Conservation (phyloP, 2,888 invertebrate species). For the Acanthococcus lagerstroemiae region DNA sequence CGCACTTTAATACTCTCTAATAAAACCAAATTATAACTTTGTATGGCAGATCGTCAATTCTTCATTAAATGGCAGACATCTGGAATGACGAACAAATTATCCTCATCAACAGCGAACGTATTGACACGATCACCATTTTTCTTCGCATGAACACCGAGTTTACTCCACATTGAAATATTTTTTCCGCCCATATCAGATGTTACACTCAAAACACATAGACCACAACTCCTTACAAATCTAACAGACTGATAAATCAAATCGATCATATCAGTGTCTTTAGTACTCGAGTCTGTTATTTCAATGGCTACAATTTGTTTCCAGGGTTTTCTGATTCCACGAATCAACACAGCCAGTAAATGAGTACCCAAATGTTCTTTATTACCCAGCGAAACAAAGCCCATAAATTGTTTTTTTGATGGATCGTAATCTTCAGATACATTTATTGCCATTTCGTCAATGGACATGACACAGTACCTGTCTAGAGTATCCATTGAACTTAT, state of each 20-base stretch:
- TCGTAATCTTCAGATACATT: neutral
- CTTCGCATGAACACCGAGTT: neutral
- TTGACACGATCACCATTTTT: neutral
- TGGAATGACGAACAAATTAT: conserved; percentile 7
- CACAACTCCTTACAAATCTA: neutral
- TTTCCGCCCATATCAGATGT: neutral
- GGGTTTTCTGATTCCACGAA: neutral
- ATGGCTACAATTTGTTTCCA: neutral
- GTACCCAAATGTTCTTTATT: neutral
- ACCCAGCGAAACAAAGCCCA: neutral
- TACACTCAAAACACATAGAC: neutral
- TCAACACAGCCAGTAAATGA: neutral
- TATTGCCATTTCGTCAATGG: conserved; percentile 5
- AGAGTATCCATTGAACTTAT: neutral
- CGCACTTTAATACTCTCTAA: neutral
- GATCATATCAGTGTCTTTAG: neutral
- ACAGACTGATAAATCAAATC: neutral
- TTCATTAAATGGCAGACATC: conserved; percentile 5
- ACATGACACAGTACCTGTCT: neutral
- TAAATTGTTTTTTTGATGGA: neutral
- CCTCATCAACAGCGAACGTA: neutral
- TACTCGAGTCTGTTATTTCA: neutral
- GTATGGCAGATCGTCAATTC: conserved; percentile 12
- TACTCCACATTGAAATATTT: neutral
- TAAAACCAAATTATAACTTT: neutral